Evolutionary conservation across 1,140 invertebrate species (phyloP).

Genomic region (Hypsibius dujardini): DNA sequence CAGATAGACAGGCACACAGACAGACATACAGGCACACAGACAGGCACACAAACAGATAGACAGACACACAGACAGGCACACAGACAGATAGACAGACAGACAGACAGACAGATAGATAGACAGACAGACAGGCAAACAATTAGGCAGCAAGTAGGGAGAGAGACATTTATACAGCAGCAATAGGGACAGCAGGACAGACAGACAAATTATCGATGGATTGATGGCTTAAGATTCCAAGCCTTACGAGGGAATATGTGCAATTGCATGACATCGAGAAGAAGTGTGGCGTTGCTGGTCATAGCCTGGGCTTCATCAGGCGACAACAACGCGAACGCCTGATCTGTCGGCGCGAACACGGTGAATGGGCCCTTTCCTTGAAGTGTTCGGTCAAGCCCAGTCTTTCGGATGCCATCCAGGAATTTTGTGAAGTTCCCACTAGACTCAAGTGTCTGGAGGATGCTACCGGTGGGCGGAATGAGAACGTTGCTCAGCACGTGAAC

Average conservation of each 20-base stretch:
- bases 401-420: slow-evolving; percentile 25
- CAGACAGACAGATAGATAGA: neutral
- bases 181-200: too few relatives aligned
- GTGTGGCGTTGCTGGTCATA: slow-evolving; percentile 33
- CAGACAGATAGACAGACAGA: too few relatives aligned
- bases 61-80: too few relatives aligned
- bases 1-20: too few relatives aligned
- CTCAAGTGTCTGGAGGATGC: slow-evolving; percentile 33
- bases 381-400: slow-evolving; percentile 33
- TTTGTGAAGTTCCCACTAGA: slow-evolving; percentile 34
- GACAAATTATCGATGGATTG: slow-evolving; percentile 3
- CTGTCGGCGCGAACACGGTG: slow-evolving; percentile 35
- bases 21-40: too few relatives aligned
- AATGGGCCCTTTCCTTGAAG: slow-evolving; percentile 32
- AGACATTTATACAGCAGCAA: neutral
- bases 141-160: neutral
- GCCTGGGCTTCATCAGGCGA: slow-evolving; percentile 32
- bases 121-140: too few relatives aligned
- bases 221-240: neutral
- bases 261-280: slow-evolving; percentile 34
- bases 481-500: slow-evolving; percentile 41
- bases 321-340: slow-evolving; percentile 33
- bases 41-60: too few relatives aligned
- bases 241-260: slow-evolving; percentile 38
- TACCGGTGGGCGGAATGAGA: slow-evolving; percentile 38